Evolutionary conservation across 2,797 vertebrate species (phyloP).

Genomic region (Melanotaenia trifasciata): DNA sequence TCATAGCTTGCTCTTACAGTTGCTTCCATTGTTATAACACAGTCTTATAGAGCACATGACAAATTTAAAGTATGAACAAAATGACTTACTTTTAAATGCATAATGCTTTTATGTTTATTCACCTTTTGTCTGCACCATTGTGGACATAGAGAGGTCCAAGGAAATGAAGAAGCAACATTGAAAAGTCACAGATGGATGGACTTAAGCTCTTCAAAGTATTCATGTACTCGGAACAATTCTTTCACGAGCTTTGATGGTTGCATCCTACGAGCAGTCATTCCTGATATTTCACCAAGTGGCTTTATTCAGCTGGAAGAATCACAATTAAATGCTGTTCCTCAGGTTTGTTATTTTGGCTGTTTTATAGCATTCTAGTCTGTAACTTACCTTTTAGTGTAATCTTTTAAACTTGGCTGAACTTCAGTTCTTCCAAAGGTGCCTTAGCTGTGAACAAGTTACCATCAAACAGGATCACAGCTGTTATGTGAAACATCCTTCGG

Average conservation of each 20-base stretch:
- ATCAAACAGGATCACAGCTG: neutral
- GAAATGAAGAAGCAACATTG: neutral
- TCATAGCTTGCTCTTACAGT: too few species aligned
- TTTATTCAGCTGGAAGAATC: neutral
- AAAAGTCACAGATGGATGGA: neutral
- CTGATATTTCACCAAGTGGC: neutral
- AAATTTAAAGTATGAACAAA: too few species aligned
- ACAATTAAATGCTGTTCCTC: neutral
- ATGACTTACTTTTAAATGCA: too few species aligned
- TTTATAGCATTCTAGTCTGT: neutral
- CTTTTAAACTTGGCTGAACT: neutral
- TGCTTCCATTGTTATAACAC: neutral
- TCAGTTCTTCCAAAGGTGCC: neutral
- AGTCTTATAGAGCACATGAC: neutral
- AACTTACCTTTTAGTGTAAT: neutral
- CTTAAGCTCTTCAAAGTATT: neutral
- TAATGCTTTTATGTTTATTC: neutral
- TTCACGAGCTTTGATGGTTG: neutral
- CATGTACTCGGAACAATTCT: neutral
- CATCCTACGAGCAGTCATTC: neutral
- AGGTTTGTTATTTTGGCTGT: neutral
- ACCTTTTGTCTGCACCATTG: neutral
- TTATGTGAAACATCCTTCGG: slow-evolving; percentile 10
- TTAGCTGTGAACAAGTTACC: neutral
- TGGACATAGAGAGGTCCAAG: neutral